phyloP scores from a whole-genome alignment of 2,113 vertebrate species.

The Galbula dea region DNA sequence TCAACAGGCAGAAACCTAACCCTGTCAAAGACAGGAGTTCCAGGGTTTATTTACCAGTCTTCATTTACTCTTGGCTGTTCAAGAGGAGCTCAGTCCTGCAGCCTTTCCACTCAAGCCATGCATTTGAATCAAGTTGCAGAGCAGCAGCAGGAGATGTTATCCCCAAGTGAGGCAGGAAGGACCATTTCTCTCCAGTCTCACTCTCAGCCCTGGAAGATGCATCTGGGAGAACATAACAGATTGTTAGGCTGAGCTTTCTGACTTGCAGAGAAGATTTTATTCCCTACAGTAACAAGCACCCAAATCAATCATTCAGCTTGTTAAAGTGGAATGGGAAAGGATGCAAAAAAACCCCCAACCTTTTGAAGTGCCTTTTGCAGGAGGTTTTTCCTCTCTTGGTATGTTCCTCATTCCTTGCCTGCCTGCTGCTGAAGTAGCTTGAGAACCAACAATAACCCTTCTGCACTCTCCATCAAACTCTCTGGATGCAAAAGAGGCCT shows the following conservation, averaged over 20 bases:
- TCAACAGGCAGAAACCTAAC: not conserved
- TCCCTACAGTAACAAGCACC: not conserved
- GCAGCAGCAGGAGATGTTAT: not conserved
- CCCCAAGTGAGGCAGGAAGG: not conserved
- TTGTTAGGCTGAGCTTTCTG: conserved; percentile 5
- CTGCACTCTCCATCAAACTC: not conserved
- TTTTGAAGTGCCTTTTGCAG: not conserved
- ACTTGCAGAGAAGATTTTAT: conserved; percentile 2
- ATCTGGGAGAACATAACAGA: not conserved
- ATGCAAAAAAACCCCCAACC: not conserved
- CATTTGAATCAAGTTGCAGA: not conserved
- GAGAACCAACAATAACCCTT: not conserved
- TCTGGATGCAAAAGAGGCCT: not conserved
- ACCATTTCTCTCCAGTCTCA: not conserved
- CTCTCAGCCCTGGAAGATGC: not conserved
- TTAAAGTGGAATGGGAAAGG: not conserved
- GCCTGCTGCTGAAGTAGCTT: not conserved
- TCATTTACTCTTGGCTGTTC: not conserved
- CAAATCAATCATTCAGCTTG: conserved; percentile 27
- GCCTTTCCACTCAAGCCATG: not conserved
- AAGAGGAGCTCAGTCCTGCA: not conserved
- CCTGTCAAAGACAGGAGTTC: not conserved
- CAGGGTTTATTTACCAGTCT: not conserved
- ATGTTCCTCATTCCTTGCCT: not conserved
- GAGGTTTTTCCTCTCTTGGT: not conserved